Base-by-base conservation (phyloP, 1,140 invertebrate genomes). In the Ceratina calcarata region DNA sequence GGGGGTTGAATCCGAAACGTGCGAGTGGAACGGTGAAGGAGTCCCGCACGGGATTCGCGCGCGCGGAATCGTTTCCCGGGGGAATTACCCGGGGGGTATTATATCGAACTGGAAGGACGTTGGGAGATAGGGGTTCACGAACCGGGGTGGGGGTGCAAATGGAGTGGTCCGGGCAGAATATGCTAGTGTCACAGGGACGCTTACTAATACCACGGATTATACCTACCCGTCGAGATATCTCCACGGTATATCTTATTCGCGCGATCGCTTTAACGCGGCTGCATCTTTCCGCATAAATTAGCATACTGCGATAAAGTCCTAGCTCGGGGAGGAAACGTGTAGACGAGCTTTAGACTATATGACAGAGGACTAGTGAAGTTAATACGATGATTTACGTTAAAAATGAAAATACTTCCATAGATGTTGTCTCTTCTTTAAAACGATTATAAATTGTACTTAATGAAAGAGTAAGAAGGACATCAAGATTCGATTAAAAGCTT, bases 21-120 rank as follows among this genome's bases (percentile, higher is more conserved):
- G 37, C 37, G 37, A 45, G 37, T 6, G 37, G 37, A 6, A 45
- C 37, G 79, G 85, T 75, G 86, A 77, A 85, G 84, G 85, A 87
- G 89, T 92, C 91, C 87, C 80, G 86, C 89, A 86, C 87, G 87
- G 87, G 88, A 91, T 90, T 89, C 89, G 84, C 90, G 37, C 82
- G 88, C 55, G 69, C 37, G 90, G 91, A 91, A 91, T 92, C 90
- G 90, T 88, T 90, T 91, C 90, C 90, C 88, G 82, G 87, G 88
- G 90, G 86, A 89, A 88, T 89, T 88, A 88, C 88, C 75, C 37
- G 37, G 37, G 37, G 86, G 87, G 89, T 92, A 92, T 92, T 91
- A 91, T 91, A 92, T 91, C 86, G 90, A 91, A 89, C 90, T 88
- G 87, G 87, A 88, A 89, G 89, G 80, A 82, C 77, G 85, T 74